Conservation (phyloP, 2,113 vertebrate species). For the Cygnus buccinator region DNA sequence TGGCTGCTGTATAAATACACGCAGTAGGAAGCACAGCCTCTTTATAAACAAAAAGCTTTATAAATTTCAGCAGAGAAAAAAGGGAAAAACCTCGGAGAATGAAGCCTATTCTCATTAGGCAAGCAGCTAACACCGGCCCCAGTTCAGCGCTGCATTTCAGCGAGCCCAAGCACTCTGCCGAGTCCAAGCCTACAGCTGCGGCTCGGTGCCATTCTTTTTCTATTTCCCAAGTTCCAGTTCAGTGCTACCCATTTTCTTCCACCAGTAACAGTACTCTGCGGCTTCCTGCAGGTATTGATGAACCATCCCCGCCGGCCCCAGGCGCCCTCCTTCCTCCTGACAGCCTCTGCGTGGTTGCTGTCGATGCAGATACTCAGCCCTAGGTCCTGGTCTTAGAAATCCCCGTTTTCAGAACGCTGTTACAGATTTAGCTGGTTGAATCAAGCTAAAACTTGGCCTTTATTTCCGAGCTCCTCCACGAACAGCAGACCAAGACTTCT, state of each 20-base stretch:
- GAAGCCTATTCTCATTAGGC: not conserved
- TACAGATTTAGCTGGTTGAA: not conserved
- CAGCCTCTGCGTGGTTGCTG: not conserved
- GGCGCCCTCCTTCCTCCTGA: not conserved
- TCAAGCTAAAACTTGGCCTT: not conserved
- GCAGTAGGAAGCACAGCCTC: accelerated
- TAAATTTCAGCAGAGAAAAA: not conserved
- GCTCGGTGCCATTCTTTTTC: not conserved
- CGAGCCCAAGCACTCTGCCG: not conserved
- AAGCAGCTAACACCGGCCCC: not conserved
- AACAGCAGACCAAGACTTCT: not conserved
- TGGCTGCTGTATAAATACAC: not conserved
- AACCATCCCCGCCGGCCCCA: not conserved
- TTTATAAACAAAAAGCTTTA: not conserved
- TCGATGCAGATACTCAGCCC: not conserved
- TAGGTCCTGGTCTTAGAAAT: not conserved
- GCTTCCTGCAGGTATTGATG: not conserved
- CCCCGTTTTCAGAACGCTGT: not conserved
- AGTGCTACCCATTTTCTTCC: not conserved
- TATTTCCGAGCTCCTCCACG: not conserved
- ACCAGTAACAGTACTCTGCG: not conserved
- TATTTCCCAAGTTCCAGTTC: not conserved
- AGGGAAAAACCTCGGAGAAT: not conserved
- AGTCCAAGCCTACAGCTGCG: not conserved
- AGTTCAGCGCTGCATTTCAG: not conserved